Evolutionary conservation across 1,140 invertebrate species (phyloP), one percentile per base, ranked within the genome.

Genomic region (Drosophila arizonae): DNA sequence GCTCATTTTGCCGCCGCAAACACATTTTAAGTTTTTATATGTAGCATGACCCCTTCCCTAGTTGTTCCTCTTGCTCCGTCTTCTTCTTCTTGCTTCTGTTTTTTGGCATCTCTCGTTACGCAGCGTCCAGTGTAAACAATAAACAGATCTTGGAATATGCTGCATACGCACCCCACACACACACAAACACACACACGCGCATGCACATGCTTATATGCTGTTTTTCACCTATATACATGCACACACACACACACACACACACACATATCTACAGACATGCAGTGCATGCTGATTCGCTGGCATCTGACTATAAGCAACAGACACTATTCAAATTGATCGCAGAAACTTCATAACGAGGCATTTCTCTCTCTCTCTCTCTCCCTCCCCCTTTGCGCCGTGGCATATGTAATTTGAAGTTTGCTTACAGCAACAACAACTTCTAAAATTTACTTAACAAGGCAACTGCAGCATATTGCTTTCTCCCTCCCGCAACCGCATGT

Each of bases 101-200:
- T 55, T 54, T 46, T 46, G 63, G 48, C 55, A 58, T 50, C 39
- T 56, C 13, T 36, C 26, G 45, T 11, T 58, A 52, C 11, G 36
- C 64, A 46, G 45, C 46, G 54, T 36, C 69, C 62, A 79, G 62
- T 84, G 80, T 84, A 82, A 82, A 82, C 80, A 84, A 82, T 82
- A 84, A 84, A 79, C 79, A 82, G 80, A 84, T 84, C 79, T 82
- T 84, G 71, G 64, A 73, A 60, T 78, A 51, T 62, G 54, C 62
- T 54, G 45, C 55, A 41, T 45, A 46, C 30, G 4, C 28, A 36
- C 33, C 28, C 30, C 69, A 60, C 58, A 52, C 48, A 46, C 28
- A 65, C 3, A 52, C 48, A 46, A 24, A 65, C 3, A 58, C 21
- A 26, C 6, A 41, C 41, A 30, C 13, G 21, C 46, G 17, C n/a